A percentile compares a stretch with the other conserved stretches of the same genome.
Conservation (phyloP, 2,888 invertebrate species). For the Drosophila colorata region DNA sequence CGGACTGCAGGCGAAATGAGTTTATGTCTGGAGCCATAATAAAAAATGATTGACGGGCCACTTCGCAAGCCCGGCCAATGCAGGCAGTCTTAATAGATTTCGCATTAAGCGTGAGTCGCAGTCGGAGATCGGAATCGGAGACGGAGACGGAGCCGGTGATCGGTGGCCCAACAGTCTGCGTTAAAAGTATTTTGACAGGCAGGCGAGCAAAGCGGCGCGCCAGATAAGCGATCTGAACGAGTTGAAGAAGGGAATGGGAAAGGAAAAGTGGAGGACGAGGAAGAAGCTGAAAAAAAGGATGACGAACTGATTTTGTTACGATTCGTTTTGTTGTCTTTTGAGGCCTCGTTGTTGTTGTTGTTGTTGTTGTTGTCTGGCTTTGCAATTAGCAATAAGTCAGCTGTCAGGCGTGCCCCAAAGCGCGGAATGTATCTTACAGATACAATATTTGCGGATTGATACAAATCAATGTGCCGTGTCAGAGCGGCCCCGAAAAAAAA, state of each 20-base stretch:
- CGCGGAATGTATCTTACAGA: conserved; percentile 56
- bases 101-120: conserved; percentile 69
- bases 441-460: conserved; percentile 62
- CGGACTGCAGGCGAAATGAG: conserved; percentile 76
- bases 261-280: too few species aligned
- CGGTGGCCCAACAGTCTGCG: conserved; percentile 53
- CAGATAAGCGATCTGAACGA: conserved; percentile 67
- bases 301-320: conserved; percentile 73
- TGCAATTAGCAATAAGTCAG: conserved; percentile 81
- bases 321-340: conserved; percentile 31
- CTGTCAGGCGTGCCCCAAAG: conserved; percentile 59
- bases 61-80: conserved; percentile 53
- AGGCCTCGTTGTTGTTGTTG: conserved; percentile 7
- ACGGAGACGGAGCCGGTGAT: conserved; percentile 26
- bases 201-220: conserved; percentile 31
- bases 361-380: conserved; percentile 33
- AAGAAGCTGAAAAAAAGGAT: conserved; percentile 41
- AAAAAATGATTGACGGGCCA: conserved; percentile 80
- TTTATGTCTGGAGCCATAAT: conserved; percentile 78
- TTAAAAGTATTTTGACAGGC: conserved; percentile 80
- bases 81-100: conserved; percentile 73
- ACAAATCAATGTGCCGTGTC: conserved; percentile 72
- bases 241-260: too few species aligned
- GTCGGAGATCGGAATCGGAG: conserved; percentile 21
- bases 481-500: conserved; percentile 10